phyloP scores from a whole-genome alignment of 2,888 invertebrate genomes.

The Alloplasta piceator region DNA sequence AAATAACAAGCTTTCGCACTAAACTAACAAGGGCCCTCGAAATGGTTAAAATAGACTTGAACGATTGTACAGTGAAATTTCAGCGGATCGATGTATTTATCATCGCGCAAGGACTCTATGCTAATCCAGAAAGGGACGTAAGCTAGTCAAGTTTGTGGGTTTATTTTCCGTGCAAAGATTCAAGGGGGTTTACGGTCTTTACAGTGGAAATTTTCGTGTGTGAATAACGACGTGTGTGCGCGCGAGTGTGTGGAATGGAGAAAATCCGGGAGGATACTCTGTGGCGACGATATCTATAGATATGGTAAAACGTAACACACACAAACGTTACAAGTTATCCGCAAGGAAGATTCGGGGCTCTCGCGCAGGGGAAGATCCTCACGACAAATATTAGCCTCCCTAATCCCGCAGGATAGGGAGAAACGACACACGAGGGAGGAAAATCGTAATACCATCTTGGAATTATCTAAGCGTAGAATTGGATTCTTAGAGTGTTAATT shows the following conservation, averaged over 20 bases:
- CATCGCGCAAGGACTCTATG: too few species aligned
- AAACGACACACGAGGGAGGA: conserved; percentile 5
- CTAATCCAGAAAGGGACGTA: too few species aligned
- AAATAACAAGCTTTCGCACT: too few species aligned
- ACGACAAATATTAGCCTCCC: conserved; percentile 64
- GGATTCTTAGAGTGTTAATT: conserved; percentile 78
- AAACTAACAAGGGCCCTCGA: too few species aligned
- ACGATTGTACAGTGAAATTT: too few species aligned
- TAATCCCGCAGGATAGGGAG: conserved; percentile 50
- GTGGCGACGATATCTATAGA: conserved; percentile 1
- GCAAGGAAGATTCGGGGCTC: conserved; percentile 35
- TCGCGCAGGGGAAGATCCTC: conserved; percentile 48
- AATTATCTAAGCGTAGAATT: conserved; percentile 76
- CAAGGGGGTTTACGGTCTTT: not conserved
- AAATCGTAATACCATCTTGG: conserved; percentile 74
- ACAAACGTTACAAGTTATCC: conserved; percentile 14
- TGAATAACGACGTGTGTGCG: conserved; percentile 29
- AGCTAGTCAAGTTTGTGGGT: conserved; percentile 59
- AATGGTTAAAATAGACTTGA: too few species aligned
- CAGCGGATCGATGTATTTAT: too few species aligned
- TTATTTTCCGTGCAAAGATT: conserved; percentile 32
- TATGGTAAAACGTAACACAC: conserved; percentile 10
- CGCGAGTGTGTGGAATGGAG: not conserved
- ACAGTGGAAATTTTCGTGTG: conserved; percentile 20
- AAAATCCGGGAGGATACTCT: conserved; percentile 26